Base-by-base conservation (phyloP, 2,113 vertebrate species). In the Hippocampus comes region DNA sequence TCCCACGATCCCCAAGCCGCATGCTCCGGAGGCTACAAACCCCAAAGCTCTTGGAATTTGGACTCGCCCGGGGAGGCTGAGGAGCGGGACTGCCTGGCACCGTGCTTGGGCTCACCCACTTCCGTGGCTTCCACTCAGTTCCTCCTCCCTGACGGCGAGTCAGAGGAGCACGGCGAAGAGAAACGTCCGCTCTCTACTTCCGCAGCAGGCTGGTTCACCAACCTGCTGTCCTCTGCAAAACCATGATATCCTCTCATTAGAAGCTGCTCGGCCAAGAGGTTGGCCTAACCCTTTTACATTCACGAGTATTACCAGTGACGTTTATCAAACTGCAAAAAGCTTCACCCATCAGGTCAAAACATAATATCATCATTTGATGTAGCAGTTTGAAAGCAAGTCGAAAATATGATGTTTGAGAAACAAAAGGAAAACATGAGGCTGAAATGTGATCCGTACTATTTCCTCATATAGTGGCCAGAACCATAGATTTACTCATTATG, bases 101-200 rank as follows among this genome's bases (percentile, higher is more conserved):
- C 93, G 17, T 93, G 90, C 12, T 94, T 99, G 65, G 97, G 97
- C 56, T 98, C 96, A 67, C 97, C 97, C 0, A 97, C 95, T 21
- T 99, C 96, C 1, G 82, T 98, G 76, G 95, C 94, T 76, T 99
- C 97, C 64, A 94, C 96, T 25, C 96, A 98, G 75, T 99, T 98
- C 89, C 91, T 99, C 78, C 94, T 99, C 74, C 95, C 95, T 0
- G 89, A 93, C 4, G 80, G 71, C 20, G 65, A 68, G 1, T 82
- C 91, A 4, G 95, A 94, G 80, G 94, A 95, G 11, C 78, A 89
- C 11, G 86, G 87, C 66, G 94, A 94, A 56, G 93, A 91, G 41
- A 87, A 78, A 68, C 79, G 59, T 30, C 84, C 79, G 61, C 42
- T 78, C 9, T 75, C 92, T 1, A 89, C 92, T 10, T 89, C 93